Percentiles rank a stretch among this genome's conserved stretches.
These are phyloP conservation scores for Dicerorhinus sumatrensis DNA, from an alignment of 2,113 vertebrate species.

Conservation along the genomic window DNA sequence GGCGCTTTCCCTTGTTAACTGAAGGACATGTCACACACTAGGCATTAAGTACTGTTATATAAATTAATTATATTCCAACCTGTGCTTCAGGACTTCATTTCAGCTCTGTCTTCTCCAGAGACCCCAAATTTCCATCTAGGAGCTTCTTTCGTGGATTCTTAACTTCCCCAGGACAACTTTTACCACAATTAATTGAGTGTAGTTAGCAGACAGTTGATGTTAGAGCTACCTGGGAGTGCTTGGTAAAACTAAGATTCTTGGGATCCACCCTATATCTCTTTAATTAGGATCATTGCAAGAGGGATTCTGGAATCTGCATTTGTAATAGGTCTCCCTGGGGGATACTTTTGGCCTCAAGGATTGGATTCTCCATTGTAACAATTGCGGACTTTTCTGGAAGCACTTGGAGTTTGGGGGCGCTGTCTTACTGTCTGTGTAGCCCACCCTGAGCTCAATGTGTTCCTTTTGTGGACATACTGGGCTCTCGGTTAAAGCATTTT, in stretches of 20 bases:
- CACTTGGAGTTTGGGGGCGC: not conserved
- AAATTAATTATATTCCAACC: not conserved
- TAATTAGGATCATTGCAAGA: not conserved
- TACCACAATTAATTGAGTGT: not conserved
- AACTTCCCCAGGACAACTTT: not conserved
- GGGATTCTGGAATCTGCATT: not conserved
- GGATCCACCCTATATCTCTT: not conserved
- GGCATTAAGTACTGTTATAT: not conserved
- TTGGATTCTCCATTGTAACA: not conserved
- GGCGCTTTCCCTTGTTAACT: not conserved
- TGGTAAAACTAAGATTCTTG: not conserved
- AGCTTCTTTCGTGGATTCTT: not conserved
- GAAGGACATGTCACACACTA: not conserved
- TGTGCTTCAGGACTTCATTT: not conserved
- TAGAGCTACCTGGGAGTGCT: not conserved
- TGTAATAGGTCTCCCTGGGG: not conserved
- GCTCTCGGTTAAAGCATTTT: not conserved
- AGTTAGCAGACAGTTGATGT: not conserved
- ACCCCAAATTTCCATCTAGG: not conserved
- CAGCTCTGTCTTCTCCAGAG: not conserved
- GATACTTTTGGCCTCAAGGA: not conserved
- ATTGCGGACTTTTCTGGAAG: not conserved
- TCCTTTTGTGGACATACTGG: not conserved
- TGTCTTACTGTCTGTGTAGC: not conserved
- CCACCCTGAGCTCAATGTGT: no score